phyloP scores from a whole-genome alignment of 2,888 invertebrate genomes.

The Glaucopsyche alexis region DNA sequence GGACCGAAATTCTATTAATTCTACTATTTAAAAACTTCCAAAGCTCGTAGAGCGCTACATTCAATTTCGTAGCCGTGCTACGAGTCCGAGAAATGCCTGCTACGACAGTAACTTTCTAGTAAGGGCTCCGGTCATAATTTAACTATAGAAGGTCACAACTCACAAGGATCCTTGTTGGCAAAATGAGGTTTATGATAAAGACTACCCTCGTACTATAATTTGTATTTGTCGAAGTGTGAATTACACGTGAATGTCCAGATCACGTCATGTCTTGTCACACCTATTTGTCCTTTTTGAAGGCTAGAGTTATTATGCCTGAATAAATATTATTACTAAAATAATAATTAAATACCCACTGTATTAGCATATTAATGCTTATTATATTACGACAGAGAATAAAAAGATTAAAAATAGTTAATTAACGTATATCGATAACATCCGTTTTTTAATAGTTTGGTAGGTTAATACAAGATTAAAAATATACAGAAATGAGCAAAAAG shows the following conservation, averaged over 20 bases:
- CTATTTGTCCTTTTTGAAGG: slow-evolving; percentile 12
- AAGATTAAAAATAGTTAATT: slow-evolving; percentile 14
- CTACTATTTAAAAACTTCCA: no score
- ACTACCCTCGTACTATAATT: no score
- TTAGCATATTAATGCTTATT: no score
- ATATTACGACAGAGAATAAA: no score
- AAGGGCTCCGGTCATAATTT: neutral
- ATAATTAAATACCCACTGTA: neutral
- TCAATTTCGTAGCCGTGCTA: neutral
- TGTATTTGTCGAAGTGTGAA: neutral
- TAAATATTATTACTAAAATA: neutral
- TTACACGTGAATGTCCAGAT: slow-evolving; percentile 1
- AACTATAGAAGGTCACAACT: neutral
- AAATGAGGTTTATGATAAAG: no score
- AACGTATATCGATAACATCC: neutral
- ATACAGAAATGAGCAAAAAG: neutral
- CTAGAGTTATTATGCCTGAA: neutral
- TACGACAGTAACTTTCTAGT: neutral
- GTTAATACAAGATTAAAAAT: neutral
- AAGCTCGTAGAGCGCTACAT: neutral
- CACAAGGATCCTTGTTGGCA: neutral
- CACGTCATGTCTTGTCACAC: neutral
- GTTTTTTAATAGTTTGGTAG: neutral
- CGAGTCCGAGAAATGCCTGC: neutral
- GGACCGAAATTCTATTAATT: no score